Evolutionary conservation across 2,113 vertebrate genomes (phyloP), one percentile per base, ranked within the genome.

Genomic region (Malurus elegans): DNA sequence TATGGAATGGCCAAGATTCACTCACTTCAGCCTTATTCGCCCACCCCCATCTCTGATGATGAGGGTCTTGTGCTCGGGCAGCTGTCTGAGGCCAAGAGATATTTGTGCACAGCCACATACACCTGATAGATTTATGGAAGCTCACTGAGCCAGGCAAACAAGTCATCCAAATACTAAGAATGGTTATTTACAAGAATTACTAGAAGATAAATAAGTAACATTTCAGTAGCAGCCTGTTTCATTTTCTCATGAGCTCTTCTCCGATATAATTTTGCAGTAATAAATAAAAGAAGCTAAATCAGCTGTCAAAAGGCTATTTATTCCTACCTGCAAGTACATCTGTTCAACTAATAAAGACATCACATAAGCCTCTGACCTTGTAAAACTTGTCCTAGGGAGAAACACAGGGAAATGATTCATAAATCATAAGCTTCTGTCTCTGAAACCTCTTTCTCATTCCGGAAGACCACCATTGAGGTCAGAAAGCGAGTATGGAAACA

Each of bases 261-360:
- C 29, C 58, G 79, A 20, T 3, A 72, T 53, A 5, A 66, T 17
- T 73, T 76, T 78, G 38, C 21, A 86, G 14, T 56, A 80, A 78
- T 31, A 74, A 62, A 76, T 82, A 88, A 85, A 78, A 74, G 51
- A 74, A 93, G 40, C 7, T 21, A 44, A 82, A 90, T 48, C 34
- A 56, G 15, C 18, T 84, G 44, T 67, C 65, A 60, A 80, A 94
- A 67, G 20, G 42, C n/a, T 74, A 40, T 86, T 91, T 91, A 86
- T 89, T 94, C 45, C 57, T 84, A 69, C n/a, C 31, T 91, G 61
- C 6, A 74, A 48, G 21, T 74, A 58, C 36, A 51, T 79, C 17
- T 87, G n/a, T 74, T 61, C 48, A 91, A 42, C 61, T 75, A 92
- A 75, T 65, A 74, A 89, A 90, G 89, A 50, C 42, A 79, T 64